These are phyloP conservation scores for Pterobdella sp. DNA, from an alignment of 2,888 invertebrate genomes.

Conservation along the genomic window DNA sequence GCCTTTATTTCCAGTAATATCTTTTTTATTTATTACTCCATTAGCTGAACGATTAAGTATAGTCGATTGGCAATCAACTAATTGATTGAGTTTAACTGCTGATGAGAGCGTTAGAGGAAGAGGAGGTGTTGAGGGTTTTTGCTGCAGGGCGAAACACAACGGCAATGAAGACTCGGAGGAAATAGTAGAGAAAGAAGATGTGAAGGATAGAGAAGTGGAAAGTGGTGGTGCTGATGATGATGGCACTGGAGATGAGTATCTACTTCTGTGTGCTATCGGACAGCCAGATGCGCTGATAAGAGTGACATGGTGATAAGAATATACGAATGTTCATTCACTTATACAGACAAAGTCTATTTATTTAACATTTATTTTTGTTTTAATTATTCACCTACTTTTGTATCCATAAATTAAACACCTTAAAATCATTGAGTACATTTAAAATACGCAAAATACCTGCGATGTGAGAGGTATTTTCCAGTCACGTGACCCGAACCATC, in stretches of 20 bases:
- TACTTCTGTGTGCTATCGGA: conserved; percentile 71
- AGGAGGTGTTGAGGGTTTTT: not conserved
- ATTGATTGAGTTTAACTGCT: conserved; percentile 29
- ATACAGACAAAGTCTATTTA: no score
- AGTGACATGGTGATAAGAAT: not conserved
- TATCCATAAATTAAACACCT: not conserved
- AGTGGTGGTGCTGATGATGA: conserved; percentile 6
- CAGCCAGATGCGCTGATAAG: conserved; percentile 79
- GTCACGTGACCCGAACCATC: conserved; percentile 96
- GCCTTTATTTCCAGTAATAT: not conserved
- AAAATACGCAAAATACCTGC: conserved; percentile 43
- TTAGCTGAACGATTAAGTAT: not conserved
- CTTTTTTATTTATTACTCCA: not conserved
- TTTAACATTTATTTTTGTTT: no score
- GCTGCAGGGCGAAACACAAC: conserved; percentile 22
- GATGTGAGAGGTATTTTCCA: conserved; percentile 90
- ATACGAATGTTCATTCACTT: not conserved
- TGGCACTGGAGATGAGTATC: conserved; percentile 27
- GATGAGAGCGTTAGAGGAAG: not conserved
- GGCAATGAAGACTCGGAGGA: conserved; percentile 39
- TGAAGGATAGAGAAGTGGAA: not conserved
- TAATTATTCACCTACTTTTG: no score
- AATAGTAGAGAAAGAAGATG: not conserved
- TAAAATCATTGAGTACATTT: not conserved
- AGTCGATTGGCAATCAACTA: not conserved